Conservation (phyloP, 1,140 invertebrate species). For the Bactericera cockerelli region DNA sequence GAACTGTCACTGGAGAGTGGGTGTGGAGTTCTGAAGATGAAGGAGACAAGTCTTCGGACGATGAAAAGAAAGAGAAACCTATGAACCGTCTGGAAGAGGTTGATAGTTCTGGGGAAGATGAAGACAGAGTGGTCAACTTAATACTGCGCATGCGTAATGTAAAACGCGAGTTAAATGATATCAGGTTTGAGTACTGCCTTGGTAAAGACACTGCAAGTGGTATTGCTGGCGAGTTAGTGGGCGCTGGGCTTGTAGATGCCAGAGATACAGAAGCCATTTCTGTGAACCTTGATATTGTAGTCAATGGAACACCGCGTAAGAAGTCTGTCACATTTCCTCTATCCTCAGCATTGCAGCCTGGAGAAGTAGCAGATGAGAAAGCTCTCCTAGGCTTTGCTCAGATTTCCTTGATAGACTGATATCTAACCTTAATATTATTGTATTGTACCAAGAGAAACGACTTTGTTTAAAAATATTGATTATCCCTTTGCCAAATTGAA, state of each 20-base stretch:
- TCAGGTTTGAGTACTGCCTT: constrained; percentile 86
- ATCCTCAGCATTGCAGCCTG: constrained; percentile 63
- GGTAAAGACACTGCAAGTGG: constrained; percentile 87
- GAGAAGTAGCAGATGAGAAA: constrained; percentile 83
- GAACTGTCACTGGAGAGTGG: constrained; percentile 93
- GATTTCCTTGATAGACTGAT: constrained; percentile 72
- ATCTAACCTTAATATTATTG: not conserved
- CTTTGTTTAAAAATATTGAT: no score
- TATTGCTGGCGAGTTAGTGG: constrained; percentile 84
- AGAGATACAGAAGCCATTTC: constrained; percentile 81
- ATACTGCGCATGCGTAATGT: constrained; percentile 46
- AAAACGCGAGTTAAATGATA: constrained; percentile 87
- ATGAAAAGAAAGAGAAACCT: constrained; percentile 22
- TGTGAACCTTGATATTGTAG: constrained; percentile 78
- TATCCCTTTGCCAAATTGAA: no score
- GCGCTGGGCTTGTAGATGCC: constrained; percentile 83
- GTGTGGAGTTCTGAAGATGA: constrained; percentile 90
- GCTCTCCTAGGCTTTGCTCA: constrained; percentile 91
- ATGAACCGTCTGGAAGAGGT: not conserved
- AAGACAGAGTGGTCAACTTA: constrained; percentile 21
- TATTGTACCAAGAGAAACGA: not conserved
- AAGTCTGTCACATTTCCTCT: constrained; percentile 80
- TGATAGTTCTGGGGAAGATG: not conserved
- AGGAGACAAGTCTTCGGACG: constrained; percentile 31
- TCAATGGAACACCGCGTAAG: constrained; percentile 43